Base-by-base conservation (phyloP, 2,797 vertebrate genomes). In the Lepus oiostolus region DNA sequence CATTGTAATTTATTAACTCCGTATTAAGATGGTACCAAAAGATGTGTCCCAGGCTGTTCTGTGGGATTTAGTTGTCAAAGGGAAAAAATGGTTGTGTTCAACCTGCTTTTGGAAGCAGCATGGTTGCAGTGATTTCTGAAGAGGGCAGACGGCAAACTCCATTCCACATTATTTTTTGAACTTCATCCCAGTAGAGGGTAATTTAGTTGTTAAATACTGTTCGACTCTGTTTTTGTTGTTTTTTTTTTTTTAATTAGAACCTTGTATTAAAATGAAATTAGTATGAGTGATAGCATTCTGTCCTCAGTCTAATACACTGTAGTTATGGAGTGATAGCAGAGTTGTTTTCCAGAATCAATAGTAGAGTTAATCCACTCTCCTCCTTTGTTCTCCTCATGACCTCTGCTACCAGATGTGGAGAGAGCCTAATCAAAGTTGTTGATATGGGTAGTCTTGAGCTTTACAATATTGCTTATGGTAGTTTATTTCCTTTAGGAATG, bases 1-100 rank as follows among this genome's bases (percentile, higher is more conserved):
- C 35, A 50, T 83, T 82, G 38, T 76, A 58, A 71, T 35, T 96
- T 90, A 75, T 8, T n/a, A 24, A 35, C 2, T 85, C 1, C 4
- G 17, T 80, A 60, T 82, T 96, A 86, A 77, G 38, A 85, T 83
- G 75, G 52, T 74, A 84, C 26, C 58, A 68, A 88, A 96, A 94
- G 50, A 85, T 71, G 26, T 11, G 47, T 71, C 91, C 80, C 65
- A 68, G 82, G 19, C 52, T 3, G 1, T 75, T 24, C 22, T 28
- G 88, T 74, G 68, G 52, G 77, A 52, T 28, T 19, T 52, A 85
- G 85, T 80, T 74, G 32, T 95, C 93, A 13, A 76, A 92, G 62
- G 68, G n/a, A 24, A 85, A 90, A 67, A 68, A 14, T 62, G 32
- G 38, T 32, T 68, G 72, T 80, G n/a, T 88, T 30, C 22, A 54